Evolutionary conservation across 2,113 vertebrate species (phyloP), one percentile per base, ranked within the genome.

Genomic region (Gadus macrocephalus): DNA sequence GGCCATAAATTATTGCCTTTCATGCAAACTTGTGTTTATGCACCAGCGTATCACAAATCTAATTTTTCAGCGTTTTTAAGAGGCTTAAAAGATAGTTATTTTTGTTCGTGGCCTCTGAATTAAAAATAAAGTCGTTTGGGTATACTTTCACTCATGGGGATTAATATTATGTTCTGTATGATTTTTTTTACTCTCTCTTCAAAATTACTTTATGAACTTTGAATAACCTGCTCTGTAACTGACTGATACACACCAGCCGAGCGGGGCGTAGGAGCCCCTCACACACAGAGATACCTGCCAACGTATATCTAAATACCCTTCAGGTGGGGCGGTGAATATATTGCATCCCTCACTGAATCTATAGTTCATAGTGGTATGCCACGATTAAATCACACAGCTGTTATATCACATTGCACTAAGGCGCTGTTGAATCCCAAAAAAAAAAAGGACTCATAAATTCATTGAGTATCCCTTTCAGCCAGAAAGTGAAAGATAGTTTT

Each of bases 1-100:
- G 42, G 90, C 85, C 87, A 88, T 88, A 89, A 91, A 91, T 91
- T 87, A 89, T 91, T 88, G 88, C 89, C 89, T 90, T 87, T 89
- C 87, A 90, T 87, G 86, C 86, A 90, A 89, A 90, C 84, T 91
- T 89, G 83, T 91, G 82, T 91, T 86, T 91, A 83, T 91, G 85
- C 81, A 85, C 73, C 66, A 60, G 83, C 81, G 66, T 87, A 90
- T 89, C 81, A 75, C 80, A 90, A 91, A 89, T 88, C 81, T 78
- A 86, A 89, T 87, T 89, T 88, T 86, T 91, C 88, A 78, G 85
- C 86, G 84, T 86, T 87, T 85, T 89, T 90, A 92, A 92, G 91
- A 90, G 85, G 89, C 89, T 92, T 92, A 91, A 88, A 91, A 89
- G 83, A 89, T 76, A 88, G 86, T 85, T 87, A 87, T 87, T 90